Evolutionary conservation across 2,113 vertebrate species (phyloP).

Genomic region (Corythaeola cristata): DNA sequence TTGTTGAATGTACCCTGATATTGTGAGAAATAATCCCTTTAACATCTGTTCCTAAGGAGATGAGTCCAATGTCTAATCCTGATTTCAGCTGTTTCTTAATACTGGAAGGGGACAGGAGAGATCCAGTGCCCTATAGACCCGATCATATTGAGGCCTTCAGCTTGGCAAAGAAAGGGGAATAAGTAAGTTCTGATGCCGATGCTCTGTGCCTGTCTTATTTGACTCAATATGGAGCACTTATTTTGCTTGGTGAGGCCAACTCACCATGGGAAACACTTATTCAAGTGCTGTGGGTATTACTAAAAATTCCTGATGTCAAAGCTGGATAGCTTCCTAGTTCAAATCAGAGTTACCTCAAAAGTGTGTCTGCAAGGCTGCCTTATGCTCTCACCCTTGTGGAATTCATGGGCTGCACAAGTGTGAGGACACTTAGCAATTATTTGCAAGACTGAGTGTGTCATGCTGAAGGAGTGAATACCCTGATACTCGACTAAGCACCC

Average conservation of each 20-base stretch:
- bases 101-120: background rate
- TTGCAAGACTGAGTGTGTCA: background rate
- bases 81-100: background rate
- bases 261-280: conserved; percentile 6
- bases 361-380: conserved; percentile 4
- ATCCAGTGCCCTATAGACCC: too few species aligned
- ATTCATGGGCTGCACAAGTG: background rate
- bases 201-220: background rate
- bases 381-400: conserved; percentile 14
- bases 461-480: background rate
- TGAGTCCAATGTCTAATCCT: background rate
- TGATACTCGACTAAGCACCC: background rate
- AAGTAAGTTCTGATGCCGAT: background rate
- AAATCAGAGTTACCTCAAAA: conserved; percentile 46
- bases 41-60: background rate
- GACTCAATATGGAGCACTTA: background rate
- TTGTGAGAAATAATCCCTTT: background rate
- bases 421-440: conserved; percentile 18
- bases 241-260: conserved; percentile 3
- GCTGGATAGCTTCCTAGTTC: conserved; percentile 16
- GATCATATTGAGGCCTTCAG: background rate
- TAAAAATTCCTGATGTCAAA: conserved; percentile 38
- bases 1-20: background rate
- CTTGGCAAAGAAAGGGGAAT: background rate
- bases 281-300: background rate